Conservation (phyloP, 2,888 invertebrate species). For the Chelonus formosanus region DNA sequence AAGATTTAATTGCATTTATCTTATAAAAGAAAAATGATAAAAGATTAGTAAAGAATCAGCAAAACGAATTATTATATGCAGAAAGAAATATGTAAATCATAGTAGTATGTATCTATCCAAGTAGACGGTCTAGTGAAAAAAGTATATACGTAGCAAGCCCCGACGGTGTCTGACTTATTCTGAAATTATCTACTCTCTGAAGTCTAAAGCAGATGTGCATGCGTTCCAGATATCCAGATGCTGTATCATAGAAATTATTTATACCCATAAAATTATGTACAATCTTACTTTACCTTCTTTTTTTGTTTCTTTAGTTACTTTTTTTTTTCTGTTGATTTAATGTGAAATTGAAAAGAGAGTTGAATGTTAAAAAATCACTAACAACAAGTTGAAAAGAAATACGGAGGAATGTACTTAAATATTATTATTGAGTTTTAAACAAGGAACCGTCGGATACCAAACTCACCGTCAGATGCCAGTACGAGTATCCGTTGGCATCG, state of each 20-base stretch:
- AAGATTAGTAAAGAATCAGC: neutral
- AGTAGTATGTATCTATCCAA: constrained; percentile 5
- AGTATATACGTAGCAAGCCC: neutral
- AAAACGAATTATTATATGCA: too few species aligned
- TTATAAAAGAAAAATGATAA: neutral
- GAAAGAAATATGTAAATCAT: too few species aligned
- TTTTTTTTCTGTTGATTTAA: neutral
- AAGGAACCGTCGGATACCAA: constrained; percentile 20
- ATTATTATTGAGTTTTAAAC: too few species aligned
- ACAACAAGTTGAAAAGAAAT: too few species aligned
- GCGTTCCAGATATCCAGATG: constrained; percentile 32
- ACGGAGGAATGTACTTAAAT: too few species aligned
- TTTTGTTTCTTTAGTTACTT: neutral
- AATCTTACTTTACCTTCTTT: neutral
- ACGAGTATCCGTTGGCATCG: constrained; percentile 27
- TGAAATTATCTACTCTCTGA: constrained; percentile 32
- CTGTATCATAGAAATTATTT: constrained; percentile 23
- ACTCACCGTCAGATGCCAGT: constrained; percentile 35
- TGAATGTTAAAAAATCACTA: too few species aligned
- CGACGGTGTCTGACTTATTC: constrained; percentile 34
- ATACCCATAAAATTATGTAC: neutral
- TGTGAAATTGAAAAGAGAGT: neutral
- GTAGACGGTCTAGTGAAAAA: neutral
- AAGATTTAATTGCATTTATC: too few species aligned
- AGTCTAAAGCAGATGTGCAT: constrained; percentile 24